A percentile compares a stretch with the other conserved stretches of the same genome.
Conservation (phyloP, 1,140 invertebrate species). For the Drosophila gunungcola region DNA sequence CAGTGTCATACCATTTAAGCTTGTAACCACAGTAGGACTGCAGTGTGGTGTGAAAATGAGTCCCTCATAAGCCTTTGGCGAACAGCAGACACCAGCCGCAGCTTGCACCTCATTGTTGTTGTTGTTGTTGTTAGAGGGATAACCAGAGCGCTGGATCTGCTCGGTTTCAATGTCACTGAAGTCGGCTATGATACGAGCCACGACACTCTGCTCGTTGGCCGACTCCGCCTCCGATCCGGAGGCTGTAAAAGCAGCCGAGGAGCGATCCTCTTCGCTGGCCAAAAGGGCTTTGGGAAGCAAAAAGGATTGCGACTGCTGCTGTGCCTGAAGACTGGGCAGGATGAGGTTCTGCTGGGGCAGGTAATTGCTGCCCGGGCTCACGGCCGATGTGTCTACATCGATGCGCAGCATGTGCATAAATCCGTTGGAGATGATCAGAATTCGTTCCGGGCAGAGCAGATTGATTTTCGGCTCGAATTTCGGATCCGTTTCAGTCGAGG, state of each 20-base stretch:
- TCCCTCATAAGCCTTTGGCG: constrained; percentile 49
- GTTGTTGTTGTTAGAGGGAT: constrained; percentile 15
- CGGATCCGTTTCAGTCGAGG: constrained; percentile 78
- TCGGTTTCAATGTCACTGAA: constrained; percentile 83
- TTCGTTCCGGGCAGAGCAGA: constrained; percentile 79
- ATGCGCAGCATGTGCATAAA: constrained; percentile 84
- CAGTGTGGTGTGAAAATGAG: constrained; percentile 62
- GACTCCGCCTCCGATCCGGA: constrained; percentile 57
- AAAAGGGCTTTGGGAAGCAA: constrained; percentile 46
- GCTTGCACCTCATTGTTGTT: constrained; percentile 33
- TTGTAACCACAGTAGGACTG: constrained; percentile 17
- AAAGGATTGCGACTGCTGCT: constrained; percentile 39
- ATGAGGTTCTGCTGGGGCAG: constrained; percentile 48
- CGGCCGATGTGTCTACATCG: constrained; percentile 67
- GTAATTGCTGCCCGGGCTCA: constrained; percentile 36
- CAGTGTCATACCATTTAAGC: constrained; percentile 34
- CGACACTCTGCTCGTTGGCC: constrained; percentile 74
- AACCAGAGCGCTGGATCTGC: constrained; percentile 40
- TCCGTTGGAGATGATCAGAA: constrained; percentile 80
- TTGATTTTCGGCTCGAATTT: constrained; percentile 77
- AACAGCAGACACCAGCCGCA: constrained; percentile 24
- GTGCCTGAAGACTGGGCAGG: constrained; percentile 26
- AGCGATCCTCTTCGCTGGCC: constrained; percentile 62
- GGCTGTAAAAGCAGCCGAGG: constrained; percentile 50
- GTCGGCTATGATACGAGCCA: constrained; percentile 81